These are phyloP conservation scores for Peromyscus maniculatus DNA, from an alignment of 2,113 vertebrate species.

Conservation along the genomic window DNA sequence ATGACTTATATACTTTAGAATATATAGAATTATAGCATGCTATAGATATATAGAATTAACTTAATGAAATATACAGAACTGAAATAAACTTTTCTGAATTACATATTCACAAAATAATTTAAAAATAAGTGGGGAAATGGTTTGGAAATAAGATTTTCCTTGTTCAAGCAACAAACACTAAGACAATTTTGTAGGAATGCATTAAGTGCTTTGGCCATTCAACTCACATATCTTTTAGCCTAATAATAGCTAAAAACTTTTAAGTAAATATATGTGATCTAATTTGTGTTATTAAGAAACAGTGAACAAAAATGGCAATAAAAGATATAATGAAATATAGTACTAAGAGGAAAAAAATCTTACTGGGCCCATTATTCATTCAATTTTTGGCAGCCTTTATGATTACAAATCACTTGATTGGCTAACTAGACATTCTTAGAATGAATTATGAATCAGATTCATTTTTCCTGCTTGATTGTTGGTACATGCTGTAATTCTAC, in stretches of 20 bases:
- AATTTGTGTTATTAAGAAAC: conserved; percentile 86
- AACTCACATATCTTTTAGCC: conserved; percentile 73
- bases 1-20: conserved; percentile 33
- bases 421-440: conserved; percentile 96
- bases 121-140: conserved; percentile 8
- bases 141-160: conserved; percentile 49
- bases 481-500: conserved; percentile 87
- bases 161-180: conserved; percentile 44
- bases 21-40: conserved; percentile 71
- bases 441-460: conserved; percentile 94
- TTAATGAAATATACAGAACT: conserved; percentile 81
- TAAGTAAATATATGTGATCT: conserved; percentile 84
- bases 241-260: conserved; percentile 81
- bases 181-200: conserved; percentile 59
- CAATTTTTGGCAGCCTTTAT: conserved; percentile 96
- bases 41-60: conserved; percentile 38
- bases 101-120: conserved; percentile 54
- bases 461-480: conserved; percentile 89
- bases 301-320: conserved; percentile 90
- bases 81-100: conserved; percentile 75
- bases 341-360: conserved; percentile 96
- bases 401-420: conserved; percentile 99
- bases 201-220: conserved; percentile 73
- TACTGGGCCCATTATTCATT: conserved; percentile 97
- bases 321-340: conserved; percentile 92